Conservation (phyloP, 2,113 vertebrate genomes). For the Ariopsis seemanni region DNA sequence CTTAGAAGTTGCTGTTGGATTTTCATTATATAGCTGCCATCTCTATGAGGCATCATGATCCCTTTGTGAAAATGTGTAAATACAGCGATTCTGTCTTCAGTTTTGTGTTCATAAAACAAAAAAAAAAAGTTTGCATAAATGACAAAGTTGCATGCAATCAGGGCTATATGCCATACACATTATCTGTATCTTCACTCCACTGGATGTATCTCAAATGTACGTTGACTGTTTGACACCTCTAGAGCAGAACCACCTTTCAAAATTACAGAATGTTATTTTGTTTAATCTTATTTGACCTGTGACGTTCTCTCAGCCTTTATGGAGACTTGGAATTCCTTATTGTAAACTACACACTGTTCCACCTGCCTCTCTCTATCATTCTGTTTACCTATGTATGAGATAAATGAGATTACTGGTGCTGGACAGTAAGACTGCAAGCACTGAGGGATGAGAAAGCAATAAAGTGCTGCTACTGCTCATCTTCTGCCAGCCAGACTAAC, state of each 20-base stretch:
- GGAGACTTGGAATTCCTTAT: neutral
- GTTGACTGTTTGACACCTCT: neutral
- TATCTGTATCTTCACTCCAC: neutral
- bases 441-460: conserved; percentile 62
- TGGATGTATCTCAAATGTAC: neutral
- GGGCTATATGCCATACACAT: neutral
- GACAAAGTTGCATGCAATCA: neutral
- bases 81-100: neutral
- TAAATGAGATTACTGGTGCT: conserved; percentile 54
- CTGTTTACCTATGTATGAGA: conserved; percentile 48
- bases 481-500: conserved; percentile 19
- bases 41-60: conserved; percentile 7
- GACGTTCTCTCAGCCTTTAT: conserved; percentile 24
- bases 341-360: conserved; percentile 19
- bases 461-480: conserved; percentile 44
- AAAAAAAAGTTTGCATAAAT: neutral
- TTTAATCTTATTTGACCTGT: conserved; percentile 8
- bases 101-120: neutral
- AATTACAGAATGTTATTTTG: conserved; percentile 4
- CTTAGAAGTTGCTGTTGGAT: conserved; percentile 22
- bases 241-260: conserved; percentile 22
- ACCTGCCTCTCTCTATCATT: conserved; percentile 11
- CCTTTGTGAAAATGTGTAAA: conserved; percentile 5
- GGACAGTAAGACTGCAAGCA: conserved; percentile 44
- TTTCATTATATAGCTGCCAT: conserved; percentile 34